Percentiles rank a stretch among this genome's conserved stretches.
These are phyloP conservation scores for Acanthornis magna DNA, from an alignment of 2,797 vertebrate genomes.

Conservation along the genomic window DNA sequence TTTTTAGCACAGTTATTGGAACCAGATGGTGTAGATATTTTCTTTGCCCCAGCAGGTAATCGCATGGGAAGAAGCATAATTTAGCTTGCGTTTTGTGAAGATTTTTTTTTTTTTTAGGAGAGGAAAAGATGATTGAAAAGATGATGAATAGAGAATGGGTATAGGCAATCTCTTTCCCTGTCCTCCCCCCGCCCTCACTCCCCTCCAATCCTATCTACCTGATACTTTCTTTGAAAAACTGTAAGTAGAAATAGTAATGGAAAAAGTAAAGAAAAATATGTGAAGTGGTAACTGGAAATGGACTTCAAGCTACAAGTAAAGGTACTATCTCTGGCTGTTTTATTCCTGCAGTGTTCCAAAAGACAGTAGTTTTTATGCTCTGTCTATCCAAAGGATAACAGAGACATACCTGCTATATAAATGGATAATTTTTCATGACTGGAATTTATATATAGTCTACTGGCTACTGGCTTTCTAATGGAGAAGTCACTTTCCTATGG, in stretches of 20 bases:
- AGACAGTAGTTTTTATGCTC: not conserved
- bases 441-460: not conserved
- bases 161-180: not conserved
- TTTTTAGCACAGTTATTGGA: not conserved
- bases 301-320: not conserved
- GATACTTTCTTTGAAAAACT: not conserved
- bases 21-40: not conserved
- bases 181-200: fast-evolving
- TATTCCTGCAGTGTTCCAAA: not conserved
- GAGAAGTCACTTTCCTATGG: not conserved
- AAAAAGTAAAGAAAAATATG: not conserved
- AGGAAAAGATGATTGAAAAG: not conserved
- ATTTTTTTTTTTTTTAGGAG: not conserved
- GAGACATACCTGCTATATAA: not conserved
- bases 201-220: not conserved
- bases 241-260: not conserved
- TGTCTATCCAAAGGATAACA: not conserved
- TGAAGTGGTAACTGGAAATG: not conserved
- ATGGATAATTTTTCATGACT: not conserved
- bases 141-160: not conserved
- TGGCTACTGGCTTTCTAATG: not conserved
- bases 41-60: not conserved
- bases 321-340: not conserved
- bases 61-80: not conserved
- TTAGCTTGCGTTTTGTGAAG: not conserved